Evolutionary conservation across 2,797 vertebrate species (phyloP).

Genomic region (Falco biarmicus): DNA sequence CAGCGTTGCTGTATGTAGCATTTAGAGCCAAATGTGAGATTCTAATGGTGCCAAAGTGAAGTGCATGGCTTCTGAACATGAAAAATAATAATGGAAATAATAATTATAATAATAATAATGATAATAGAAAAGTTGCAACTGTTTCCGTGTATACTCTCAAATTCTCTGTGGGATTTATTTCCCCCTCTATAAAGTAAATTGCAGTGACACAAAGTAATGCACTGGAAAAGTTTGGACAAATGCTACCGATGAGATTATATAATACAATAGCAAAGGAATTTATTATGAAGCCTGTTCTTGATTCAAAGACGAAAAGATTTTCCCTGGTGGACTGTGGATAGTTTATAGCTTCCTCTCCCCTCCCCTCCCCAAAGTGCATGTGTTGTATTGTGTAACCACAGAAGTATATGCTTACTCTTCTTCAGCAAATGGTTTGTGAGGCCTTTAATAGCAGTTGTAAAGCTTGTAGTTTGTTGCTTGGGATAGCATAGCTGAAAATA

Average conservation of each 20-base stretch:
- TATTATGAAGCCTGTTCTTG: constrained; percentile 3
- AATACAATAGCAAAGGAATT: constrained; percentile 53
- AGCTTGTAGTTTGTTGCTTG: not conserved
- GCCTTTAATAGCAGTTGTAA: not conserved
- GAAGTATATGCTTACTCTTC: not conserved
- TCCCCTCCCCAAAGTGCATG: not conserved
- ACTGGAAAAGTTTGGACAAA: constrained; percentile 26
- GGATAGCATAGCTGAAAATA: constrained; percentile 8
- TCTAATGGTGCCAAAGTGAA: not conserved
- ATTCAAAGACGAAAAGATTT: constrained; percentile 41
- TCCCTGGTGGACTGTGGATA: not conserved
- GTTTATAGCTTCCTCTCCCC: constrained; percentile 35
- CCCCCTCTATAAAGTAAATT: not conserved
- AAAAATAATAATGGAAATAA: not conserved
- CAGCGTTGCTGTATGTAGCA: accelerated
- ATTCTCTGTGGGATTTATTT: not conserved
- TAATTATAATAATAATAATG: not conserved
- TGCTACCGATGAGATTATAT: constrained; percentile 45
- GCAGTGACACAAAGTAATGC: not conserved
- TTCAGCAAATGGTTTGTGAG: not conserved
- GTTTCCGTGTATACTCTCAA: not conserved
- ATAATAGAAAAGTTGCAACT: not conserved
- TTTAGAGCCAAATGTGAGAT: not conserved
- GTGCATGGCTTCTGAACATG: not conserved
- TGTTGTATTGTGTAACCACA: not conserved